Evolutionary conservation across 2,797 vertebrate genomes (phyloP), one percentile per base, ranked within the genome.

Genomic region (Danio aesculapii): DNA sequence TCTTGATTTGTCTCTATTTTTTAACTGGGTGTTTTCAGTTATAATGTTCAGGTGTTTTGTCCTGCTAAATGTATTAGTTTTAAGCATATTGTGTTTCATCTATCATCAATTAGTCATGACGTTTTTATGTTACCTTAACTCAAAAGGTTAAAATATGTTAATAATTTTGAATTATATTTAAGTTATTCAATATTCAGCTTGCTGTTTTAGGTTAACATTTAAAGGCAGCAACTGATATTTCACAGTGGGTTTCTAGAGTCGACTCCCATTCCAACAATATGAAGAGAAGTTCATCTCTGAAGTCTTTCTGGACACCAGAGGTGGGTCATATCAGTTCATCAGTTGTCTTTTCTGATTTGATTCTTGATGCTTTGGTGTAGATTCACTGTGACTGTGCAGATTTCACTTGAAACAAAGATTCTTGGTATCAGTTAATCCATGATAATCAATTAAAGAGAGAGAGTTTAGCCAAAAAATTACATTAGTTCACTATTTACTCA

Each of bases 211-310:
- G 30, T 30, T 3, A 30, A 30, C 3, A 3, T 30, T 30, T 30
- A 30, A 30, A 30, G 30, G 30, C 30, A 30, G 30, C 30, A 30
- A 30, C 30, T 30, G 3, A 30, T 41, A 10, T 12, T 14, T 16
- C 4, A 3, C n/a, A 61, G 12, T n/a, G 30, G 52, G 8, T 64
- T 55, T 79, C 46, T 49, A 79, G 68, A 61, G 17, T 43, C 39
- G 39, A 11, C 46, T 70, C 39, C n/a, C 2, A 67, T 46, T 19
- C 49, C 4, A 58, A 44, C 41, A 82, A 47, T 6, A 85, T 85
- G 83, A 82, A 49, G 77, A 79, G 74, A 76, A 79, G 63, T 21
- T 68, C 59, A 21, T 85, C 84, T 52, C 30, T 85, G 52, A 83
- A 82, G 62, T 79, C 55, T 41, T 62, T 82, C 44, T 79, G 84